Evolutionary conservation across 1,140 invertebrate species (phyloP).

Genomic region (Hyles euphorbiae): DNA sequence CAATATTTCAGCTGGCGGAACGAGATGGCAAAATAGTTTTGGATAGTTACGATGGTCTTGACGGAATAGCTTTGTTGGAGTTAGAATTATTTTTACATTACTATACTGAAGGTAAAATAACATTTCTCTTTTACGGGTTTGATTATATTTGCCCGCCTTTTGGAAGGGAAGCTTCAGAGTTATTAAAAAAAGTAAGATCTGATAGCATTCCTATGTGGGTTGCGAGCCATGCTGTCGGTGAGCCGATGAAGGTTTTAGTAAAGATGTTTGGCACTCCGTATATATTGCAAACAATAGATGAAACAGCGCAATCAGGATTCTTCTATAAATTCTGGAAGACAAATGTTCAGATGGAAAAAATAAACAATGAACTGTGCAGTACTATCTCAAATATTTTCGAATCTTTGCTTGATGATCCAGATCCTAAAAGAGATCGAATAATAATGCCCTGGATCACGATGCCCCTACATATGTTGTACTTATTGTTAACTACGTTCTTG

Average conservation of each 20-base stretch:
- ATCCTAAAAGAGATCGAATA: conserved; percentile 2
- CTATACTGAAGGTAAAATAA: conserved; percentile 17
- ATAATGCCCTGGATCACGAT: conserved; percentile 15
- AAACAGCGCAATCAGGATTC: conserved; percentile 11
- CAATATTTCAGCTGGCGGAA: conserved; percentile 4
- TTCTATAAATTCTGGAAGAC: conserved; percentile 19
- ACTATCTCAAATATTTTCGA: conserved; percentile 17
- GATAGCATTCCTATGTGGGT: conserved; percentile 16
- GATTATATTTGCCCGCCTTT: conserved; percentile 16
- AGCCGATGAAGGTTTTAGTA: conserved; percentile 6
- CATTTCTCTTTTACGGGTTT: conserved; percentile 24
- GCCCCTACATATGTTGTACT: conserved; percentile 16
- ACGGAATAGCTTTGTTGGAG: conserved; percentile 10
- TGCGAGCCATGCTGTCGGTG: conserved; percentile 6
- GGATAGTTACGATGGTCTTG: neutral
- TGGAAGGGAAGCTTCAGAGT: conserved; percentile 11
- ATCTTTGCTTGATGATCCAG: conserved; percentile 1
- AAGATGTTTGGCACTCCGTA: conserved; percentile 10
- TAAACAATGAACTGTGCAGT: conserved; percentile 19
- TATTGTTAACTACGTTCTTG: conserved; percentile 13
- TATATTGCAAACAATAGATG: conserved; percentile 9
- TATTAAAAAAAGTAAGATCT: conserved; percentile 11
- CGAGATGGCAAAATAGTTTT: neutral
- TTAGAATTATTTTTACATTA: conserved; percentile 19
- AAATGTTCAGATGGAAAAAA: conserved; percentile 19